These are phyloP conservation scores for Vanessa tameamea DNA, from an alignment of 1,140 invertebrate genomes.

Conservation along the genomic window DNA sequence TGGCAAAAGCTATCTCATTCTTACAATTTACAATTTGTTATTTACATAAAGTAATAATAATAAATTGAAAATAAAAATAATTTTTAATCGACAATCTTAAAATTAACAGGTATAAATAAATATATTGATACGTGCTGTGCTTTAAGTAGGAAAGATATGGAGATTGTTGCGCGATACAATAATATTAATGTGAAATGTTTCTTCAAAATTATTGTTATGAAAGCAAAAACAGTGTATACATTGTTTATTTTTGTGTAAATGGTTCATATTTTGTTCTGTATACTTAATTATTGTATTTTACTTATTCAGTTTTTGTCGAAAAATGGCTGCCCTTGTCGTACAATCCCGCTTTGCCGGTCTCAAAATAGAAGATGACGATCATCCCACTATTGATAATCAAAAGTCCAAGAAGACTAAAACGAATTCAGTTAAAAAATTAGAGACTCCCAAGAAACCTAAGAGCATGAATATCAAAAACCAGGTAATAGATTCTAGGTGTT, in stretches of 20 bases:
- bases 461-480: slow-evolving; percentile 54
- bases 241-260: background rate
- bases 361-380: slow-evolving; percentile 83
- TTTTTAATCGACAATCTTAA: background rate
- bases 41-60: slow-evolving; percentile 22
- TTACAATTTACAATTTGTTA: slow-evolving; percentile 21
- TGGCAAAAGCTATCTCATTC: slow-evolving; percentile 14
- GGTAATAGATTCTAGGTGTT: slow-evolving; percentile 35
- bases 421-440: slow-evolving; percentile 55
- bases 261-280: background rate
- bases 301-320: slow-evolving; percentile 29
- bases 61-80: slow-evolving; percentile 2
- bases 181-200: background rate
- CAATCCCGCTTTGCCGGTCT: slow-evolving; percentile 83
- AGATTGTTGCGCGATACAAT: background rate
- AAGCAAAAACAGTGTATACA: background rate
- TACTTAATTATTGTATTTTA: slow-evolving; percentile 7
- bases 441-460: slow-evolving; percentile 60
- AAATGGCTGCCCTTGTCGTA: slow-evolving; percentile 80
- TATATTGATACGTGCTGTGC: background rate
- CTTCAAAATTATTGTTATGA: background rate
- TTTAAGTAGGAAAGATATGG: background rate
- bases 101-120: slow-evolving; percentile 9
- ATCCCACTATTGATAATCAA: slow-evolving; percentile 54
- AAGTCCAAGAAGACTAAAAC: slow-evolving; percentile 68